Evolutionary conservation across 2,797 vertebrate species (phyloP).

Genomic region (Sus cebifrons): DNA sequence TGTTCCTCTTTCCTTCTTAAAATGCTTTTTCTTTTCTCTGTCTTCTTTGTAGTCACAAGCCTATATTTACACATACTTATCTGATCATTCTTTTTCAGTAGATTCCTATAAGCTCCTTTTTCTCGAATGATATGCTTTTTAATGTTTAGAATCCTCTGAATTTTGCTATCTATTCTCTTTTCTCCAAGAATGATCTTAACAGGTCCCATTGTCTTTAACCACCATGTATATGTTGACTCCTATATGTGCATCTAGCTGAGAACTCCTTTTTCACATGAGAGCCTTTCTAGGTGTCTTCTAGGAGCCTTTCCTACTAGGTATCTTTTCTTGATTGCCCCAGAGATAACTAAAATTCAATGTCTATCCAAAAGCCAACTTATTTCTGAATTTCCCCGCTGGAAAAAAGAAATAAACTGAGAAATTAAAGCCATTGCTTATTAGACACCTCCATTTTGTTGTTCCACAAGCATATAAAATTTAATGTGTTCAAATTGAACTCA

Average conservation of each 20-base stretch:
- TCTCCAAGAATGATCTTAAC: not conserved
- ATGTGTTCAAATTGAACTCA: not conserved
- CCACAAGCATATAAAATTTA: not conserved
- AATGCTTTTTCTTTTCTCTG: constrained; percentile 51
- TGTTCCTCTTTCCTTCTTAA: constrained; percentile 45
- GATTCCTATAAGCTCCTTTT: not conserved
- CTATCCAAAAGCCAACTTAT: not conserved
- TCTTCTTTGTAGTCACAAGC: not conserved
- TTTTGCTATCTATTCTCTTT: constrained; percentile 24
- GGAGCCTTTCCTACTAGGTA: not conserved
- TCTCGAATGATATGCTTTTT: not conserved
- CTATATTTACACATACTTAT: constrained; percentile 18
- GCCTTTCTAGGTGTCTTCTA: not conserved
- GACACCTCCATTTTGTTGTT: not conserved
- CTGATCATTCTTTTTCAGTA: constrained; percentile 3
- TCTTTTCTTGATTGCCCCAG: constrained; percentile 41
- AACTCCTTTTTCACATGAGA: not conserved
- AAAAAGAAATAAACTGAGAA: constrained; percentile 30
- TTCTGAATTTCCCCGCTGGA: not conserved
- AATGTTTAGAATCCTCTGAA: constrained; percentile 1
- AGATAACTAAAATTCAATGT: not conserved
- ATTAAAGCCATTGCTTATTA: constrained; percentile 31
- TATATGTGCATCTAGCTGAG: not conserved
- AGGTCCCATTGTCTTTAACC: constrained; percentile 2
- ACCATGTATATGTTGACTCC: not conserved